Percentiles rank a stretch among this genome's conserved stretches.
Conservation (phyloP, 2,797 vertebrate species). For the Platyrinchus mystaceus region DNA sequence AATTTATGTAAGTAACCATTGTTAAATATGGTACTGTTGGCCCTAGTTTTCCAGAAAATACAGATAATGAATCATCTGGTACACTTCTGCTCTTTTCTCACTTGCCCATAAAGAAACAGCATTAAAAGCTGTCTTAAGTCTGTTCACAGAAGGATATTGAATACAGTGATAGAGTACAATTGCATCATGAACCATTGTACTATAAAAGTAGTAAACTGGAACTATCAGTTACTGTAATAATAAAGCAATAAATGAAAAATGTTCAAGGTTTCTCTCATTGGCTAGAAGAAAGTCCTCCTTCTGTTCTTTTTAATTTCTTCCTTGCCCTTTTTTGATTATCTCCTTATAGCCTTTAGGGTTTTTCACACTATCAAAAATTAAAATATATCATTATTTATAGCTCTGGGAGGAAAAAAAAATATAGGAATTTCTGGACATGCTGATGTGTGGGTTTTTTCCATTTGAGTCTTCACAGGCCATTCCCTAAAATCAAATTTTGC, state of each 20-base stretch:
- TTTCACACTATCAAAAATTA: neutral
- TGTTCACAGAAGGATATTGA: neutral
- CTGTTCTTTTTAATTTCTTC: neutral
- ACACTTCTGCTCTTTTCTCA: neutral
- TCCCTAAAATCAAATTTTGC: constrained; percentile 22
- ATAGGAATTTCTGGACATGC: neutral
- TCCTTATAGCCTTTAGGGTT: neutral
- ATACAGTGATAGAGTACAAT: neutral
- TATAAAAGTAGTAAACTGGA: neutral
- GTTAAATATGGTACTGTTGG: neutral
- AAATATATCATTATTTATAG: constrained; percentile 16
- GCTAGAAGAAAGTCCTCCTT: neutral
- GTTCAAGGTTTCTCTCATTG: neutral
- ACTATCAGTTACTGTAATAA: neutral
- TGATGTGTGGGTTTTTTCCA: neutral
- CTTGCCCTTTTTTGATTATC: neutral
- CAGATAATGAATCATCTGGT: neutral
- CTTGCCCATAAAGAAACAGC: neutral
- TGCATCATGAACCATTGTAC: neutral
- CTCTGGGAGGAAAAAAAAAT: neutral
- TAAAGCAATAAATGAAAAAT: neutral
- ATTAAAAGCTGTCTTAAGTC: neutral
- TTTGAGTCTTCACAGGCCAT: neutral
- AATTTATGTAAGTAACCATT: neutral
- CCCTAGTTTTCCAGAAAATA: neutral